These are phyloP conservation scores for Anguilla obscura DNA, from an alignment of 2,797 vertebrate genomes.

Conservation along the genomic window DNA sequence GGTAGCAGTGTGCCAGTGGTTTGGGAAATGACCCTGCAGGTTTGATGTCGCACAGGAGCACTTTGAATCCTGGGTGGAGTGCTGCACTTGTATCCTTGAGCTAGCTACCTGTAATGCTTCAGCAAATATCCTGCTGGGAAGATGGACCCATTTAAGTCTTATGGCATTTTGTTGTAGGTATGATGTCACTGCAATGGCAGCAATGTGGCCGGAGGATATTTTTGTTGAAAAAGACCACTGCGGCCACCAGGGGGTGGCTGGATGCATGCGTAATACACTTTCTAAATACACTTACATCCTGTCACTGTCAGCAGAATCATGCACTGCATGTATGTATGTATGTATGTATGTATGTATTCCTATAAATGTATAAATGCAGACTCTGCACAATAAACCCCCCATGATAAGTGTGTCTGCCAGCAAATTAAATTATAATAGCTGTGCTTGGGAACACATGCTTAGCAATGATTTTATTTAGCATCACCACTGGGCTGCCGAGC, in stretches of 20 bases:
- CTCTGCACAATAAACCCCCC: not conserved
- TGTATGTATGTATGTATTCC: not conserved
- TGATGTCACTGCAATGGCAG: not conserved
- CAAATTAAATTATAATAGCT: not conserved
- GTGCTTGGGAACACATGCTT: not conserved
- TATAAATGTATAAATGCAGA: not conserved
- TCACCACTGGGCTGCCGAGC: not conserved
- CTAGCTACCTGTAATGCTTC: not conserved
- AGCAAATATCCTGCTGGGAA: not conserved
- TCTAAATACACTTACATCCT: not conserved
- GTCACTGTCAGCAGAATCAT: not conserved
- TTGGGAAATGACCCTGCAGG: not conserved
- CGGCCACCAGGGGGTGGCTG: not conserved
- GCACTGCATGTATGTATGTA: not conserved
- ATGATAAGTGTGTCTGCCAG: not conserved
- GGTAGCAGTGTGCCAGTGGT: not conserved
- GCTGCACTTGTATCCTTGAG: not conserved
- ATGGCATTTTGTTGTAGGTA: not conserved
- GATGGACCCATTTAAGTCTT: too few relatives aligned
- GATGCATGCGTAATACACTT: not conserved
- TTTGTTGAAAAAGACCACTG: not conserved
- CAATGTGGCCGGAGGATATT: not conserved
- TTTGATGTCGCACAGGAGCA: not conserved
- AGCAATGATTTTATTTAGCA: conserved; percentile 12
- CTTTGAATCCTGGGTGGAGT: not conserved